These are phyloP conservation scores for Drosophila mayaguana DNA, from an alignment of 2,888 invertebrate genomes.

Conservation along the genomic window DNA sequence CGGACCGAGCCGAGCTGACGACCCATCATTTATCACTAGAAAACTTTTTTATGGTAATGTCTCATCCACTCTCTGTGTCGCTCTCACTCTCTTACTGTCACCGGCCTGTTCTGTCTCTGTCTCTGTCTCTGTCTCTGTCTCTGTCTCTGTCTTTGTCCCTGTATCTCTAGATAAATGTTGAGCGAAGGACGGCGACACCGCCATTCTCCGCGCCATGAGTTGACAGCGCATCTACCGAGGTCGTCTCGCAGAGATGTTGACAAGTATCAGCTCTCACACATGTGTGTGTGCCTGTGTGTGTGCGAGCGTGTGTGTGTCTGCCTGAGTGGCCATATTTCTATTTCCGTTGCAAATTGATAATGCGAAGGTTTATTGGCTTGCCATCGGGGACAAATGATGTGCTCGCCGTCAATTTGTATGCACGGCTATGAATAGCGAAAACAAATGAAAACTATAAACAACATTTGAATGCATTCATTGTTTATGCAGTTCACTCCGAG, in stretches of 20 bases:
- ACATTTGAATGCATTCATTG: conserved; percentile 19
- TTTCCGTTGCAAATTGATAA: conserved; percentile 46
- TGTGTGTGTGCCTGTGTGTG: conserved; percentile 6
- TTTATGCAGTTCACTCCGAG: conserved; percentile 16
- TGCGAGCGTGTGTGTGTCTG: conserved; percentile 18
- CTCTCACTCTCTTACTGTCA: not conserved
- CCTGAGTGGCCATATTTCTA: conserved; percentile 47
- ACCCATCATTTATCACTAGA: conserved; percentile 73
- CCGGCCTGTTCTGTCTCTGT: no score
- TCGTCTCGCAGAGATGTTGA: conserved; percentile 54
- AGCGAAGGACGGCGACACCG: conserved; percentile 50
- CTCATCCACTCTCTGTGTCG: conserved; percentile 15
- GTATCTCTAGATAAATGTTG: conserved; percentile 35
- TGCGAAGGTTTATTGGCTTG: conserved; percentile 57
- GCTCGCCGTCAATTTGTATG: conserved; percentile 35
- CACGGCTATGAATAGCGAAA: conserved; percentile 14
- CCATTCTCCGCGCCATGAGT: conserved; percentile 31
- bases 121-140: not conserved
- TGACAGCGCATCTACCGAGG: conserved; percentile 59
- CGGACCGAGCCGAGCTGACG: conserved; percentile 60
- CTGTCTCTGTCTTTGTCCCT: not conserved
- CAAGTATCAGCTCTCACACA: conserved; percentile 38
- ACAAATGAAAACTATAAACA: conserved; percentile 26
- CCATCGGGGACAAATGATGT: conserved; percentile 39
- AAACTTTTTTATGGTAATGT: conserved; percentile 54